Evolutionary conservation across 2,113 vertebrate species (phyloP), one percentile per base, ranked within the genome.

Genomic region (Serilophus lunatus): DNA sequence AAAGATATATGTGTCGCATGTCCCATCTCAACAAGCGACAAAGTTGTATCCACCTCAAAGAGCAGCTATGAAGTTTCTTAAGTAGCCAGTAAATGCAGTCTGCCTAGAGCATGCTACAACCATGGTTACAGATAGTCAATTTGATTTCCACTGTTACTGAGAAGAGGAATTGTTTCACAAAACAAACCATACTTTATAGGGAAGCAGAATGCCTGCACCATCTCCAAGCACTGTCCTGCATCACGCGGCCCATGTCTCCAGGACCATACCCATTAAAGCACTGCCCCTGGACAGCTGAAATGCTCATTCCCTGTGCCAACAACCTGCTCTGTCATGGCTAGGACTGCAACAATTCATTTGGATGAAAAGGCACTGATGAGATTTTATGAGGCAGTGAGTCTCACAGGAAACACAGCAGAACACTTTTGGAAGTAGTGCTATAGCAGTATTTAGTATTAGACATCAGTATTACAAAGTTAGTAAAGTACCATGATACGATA

Each of bases 231-330:
- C n/a, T 17, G n/a, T 25, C 40, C n/a, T 25, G 38, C 19, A 26
- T 14, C 53, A 24, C 0, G 1, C 28, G 68, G 28, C 8, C 56
- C 31, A 18, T 11, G 3, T 20, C 16, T 25, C 35, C 50, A 25
- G 7, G 35, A 5, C 26, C 2, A 0, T 6, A 18, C 3, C 20
- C 29, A 35, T 19, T 13, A 65, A 38, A 38, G 45, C 45, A 16
- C 18, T 3, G 36, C 24, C 44, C 31, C 36, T 1, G 1, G 6
- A 24, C 2, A 33, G 31, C 40, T 40, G 17, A 18, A 14, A 15
- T 4, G 44, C 29, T 82, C 29, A 25, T 28, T 33, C 1, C 50
- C 47, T 26, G n/a, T 6, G 12, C 81, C 28, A 36, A 71, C 38
- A 63, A 49, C 29, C 59, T 54, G 38, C 31, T 82, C 45, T 1